Conservation (phyloP, 2,797 vertebrate species). For the Pyrocephalus nanus region DNA sequence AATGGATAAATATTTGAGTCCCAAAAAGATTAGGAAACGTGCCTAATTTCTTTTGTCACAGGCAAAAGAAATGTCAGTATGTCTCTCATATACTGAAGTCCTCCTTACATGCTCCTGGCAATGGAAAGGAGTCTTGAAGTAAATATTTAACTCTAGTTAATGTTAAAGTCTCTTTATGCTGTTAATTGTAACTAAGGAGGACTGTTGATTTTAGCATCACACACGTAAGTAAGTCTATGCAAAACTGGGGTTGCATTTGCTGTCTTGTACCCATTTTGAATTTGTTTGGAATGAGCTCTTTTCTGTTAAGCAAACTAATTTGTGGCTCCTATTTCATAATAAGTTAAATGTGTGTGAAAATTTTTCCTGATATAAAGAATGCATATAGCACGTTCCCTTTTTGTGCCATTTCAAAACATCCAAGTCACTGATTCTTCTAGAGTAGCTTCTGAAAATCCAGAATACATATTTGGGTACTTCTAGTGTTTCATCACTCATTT, state of each 20-base stretch:
- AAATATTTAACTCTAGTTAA: neutral
- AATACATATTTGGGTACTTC: neutral
- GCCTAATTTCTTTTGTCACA: neutral
- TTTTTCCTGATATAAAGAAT: neutral
- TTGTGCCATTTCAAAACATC: slow-evolving; percentile 13
- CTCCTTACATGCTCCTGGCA: neutral
- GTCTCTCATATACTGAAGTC: neutral
- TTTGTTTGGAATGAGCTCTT: neutral
- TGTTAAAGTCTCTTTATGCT: neutral
- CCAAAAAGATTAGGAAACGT: neutral
- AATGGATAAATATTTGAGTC: neutral
- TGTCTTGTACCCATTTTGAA: neutral
- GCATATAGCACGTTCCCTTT: neutral
- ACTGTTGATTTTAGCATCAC: neutral
- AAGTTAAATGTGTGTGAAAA: neutral
- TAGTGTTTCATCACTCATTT: neutral
- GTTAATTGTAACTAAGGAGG: neutral
- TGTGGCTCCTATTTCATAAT: neutral
- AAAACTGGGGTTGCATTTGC: neutral
- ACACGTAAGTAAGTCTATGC: neutral
- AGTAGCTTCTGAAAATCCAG: neutral
- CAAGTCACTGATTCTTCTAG: neutral
- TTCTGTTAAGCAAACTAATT: neutral
- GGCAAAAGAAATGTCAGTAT: neutral
- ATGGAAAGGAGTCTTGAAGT: neutral